A percentile compares a stretch with the other conserved stretches of the same genome.
Conservation (phyloP, 2,113 vertebrate genomes). For the Bothrops jararaca region DNA sequence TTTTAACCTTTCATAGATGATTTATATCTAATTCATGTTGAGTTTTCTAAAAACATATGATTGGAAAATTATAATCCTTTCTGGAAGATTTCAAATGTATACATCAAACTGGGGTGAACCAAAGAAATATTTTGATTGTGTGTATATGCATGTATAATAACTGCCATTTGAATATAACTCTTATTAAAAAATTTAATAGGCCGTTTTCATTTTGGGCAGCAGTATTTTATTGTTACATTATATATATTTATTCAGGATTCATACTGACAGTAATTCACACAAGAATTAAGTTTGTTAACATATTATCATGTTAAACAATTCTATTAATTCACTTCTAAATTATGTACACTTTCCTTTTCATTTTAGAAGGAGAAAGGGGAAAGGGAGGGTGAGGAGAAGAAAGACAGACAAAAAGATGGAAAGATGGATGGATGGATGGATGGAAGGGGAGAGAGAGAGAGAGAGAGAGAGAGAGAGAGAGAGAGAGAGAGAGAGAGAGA, state of each 20-base stretch:
- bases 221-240: not conserved
- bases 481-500: too few species aligned
- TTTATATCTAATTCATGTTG: slow-evolving; percentile 26
- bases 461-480: too few species aligned
- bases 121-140: slow-evolving; percentile 1
- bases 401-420: too few species aligned
- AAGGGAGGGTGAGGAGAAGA: too few species aligned
- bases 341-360: not conserved
- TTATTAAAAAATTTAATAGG: not conserved
- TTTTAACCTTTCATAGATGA: slow-evolving; percentile 24
- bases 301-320: not conserved
- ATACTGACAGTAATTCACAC: not conserved
- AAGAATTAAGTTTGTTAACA: not conserved
- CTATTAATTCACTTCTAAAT: not conserved
- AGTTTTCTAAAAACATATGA: slow-evolving; percentile 25
- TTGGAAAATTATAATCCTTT: slow-evolving; percentile 14
- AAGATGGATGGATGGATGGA: too few species aligned
- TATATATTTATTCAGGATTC: not conserved
- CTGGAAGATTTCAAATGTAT: slow-evolving; percentile 25
- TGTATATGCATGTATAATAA: not conserved
- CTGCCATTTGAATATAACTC: not conserved
- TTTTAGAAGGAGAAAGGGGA: not conserved
- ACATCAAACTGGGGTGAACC: slow-evolving; percentile 18
- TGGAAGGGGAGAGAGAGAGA: too few species aligned
- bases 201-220: not conserved